These are phyloP conservation scores for Pristis pectinata DNA, from an alignment of 2,797 vertebrate genomes.

Conservation along the genomic window DNA sequence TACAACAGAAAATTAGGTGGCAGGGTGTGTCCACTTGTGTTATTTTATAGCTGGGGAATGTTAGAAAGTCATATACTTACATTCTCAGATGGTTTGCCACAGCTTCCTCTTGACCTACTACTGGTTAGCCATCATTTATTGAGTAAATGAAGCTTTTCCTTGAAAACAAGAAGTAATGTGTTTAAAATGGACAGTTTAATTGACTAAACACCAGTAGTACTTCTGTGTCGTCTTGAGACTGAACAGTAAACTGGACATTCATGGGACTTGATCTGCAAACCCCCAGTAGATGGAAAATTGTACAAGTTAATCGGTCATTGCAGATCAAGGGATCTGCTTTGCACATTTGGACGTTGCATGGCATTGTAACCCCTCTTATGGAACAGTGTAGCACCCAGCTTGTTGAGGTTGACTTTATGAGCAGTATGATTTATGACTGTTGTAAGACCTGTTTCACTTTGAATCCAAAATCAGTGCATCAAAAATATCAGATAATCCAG, in stretches of 20 bases:
- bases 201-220: background rate
- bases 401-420: background rate
- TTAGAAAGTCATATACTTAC: background rate
- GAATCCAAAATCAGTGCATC: background rate
- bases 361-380: background rate
- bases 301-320: background rate
- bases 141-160: background rate
- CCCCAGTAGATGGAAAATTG: background rate
- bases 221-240: background rate
- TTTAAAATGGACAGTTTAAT: background rate
- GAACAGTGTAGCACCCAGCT: background rate
- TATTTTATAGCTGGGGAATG: background rate
- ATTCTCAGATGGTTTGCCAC: background rate
- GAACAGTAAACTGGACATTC: background rate
- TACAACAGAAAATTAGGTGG: background rate
- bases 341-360: background rate
- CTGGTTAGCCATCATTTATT: background rate
- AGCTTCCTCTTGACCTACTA: background rate
- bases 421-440: too few relatives aligned
- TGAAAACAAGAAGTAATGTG: background rate
- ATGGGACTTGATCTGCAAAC: background rate
- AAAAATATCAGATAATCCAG: background rate
- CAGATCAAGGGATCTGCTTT: background rate
- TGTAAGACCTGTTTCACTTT: background rate
- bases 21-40: background rate